Evolutionary conservation across 2,113 vertebrate genomes (phyloP).

Genomic region (Nibea albiflora): DNA sequence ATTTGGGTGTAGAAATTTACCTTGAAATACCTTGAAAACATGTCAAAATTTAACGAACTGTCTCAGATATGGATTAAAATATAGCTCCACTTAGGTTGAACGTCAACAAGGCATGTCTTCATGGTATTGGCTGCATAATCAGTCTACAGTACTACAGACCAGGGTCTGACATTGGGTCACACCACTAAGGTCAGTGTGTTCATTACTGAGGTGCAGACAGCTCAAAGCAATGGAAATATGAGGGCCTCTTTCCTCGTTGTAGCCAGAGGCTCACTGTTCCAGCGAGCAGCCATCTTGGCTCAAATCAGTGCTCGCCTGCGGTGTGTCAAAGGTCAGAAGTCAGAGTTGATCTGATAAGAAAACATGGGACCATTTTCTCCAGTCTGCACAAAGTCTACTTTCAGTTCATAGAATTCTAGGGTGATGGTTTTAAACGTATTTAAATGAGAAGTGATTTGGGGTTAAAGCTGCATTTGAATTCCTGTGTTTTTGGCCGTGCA

Average conservation of each 20-base stretch:
- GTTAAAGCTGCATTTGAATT: slow-evolving; percentile 3
- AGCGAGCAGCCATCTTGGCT: slow-evolving; percentile 62
- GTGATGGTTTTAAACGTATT: not conserved
- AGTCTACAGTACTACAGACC: not conserved
- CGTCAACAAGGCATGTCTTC: slow-evolving; percentile 7
- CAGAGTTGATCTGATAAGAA: slow-evolving; percentile 59
- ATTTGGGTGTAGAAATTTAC: not conserved
- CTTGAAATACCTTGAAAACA: too few relatives aligned
- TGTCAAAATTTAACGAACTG: not conserved
- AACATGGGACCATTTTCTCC: slow-evolving; percentile 10
- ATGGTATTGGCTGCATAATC: slow-evolving; percentile 6
- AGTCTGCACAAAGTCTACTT: slow-evolving; percentile 3
- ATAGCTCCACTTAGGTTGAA: not conserved
- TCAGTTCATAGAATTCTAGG: not conserved
- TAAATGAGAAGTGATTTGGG: not conserved
- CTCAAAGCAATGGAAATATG: slow-evolving; percentile 36
- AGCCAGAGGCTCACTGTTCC: slow-evolving; percentile 24
- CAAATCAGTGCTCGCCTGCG: slow-evolving; percentile 42
- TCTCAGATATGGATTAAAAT: not conserved
- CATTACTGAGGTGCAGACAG: slow-evolving; percentile 77
- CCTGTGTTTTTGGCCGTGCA: slow-evolving; percentile 1
- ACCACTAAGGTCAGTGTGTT: slow-evolving; percentile 53
- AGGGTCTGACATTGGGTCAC: slow-evolving; percentile 44
- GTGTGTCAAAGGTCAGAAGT: slow-evolving; percentile 65
- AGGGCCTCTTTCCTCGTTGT: slow-evolving; percentile 30